These are phyloP conservation scores for Formicarius rufipectus DNA, from an alignment of 2,113 vertebrate species.

Conservation along the genomic window DNA sequence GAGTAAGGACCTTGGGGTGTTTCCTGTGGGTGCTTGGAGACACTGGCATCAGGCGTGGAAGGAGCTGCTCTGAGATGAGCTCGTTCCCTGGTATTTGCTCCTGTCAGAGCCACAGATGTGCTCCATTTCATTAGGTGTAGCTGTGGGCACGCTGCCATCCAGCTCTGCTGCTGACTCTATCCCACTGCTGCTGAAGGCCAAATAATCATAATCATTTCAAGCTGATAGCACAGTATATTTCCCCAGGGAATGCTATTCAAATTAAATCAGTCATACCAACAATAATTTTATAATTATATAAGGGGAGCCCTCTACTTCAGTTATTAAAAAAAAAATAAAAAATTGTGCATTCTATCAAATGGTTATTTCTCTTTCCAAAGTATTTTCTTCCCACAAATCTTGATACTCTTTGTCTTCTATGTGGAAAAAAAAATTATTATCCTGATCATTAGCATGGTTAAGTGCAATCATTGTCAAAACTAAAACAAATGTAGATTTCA, in stretches of 20 bases:
- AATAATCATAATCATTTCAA: constrained; percentile 72
- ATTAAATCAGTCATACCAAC: constrained; percentile 69
- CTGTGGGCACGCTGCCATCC: constrained; percentile 51
- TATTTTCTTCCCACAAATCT: not conserved
- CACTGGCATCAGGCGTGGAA: not conserved
- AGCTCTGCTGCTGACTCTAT: constrained; percentile 53
- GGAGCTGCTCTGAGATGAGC: not conserved
- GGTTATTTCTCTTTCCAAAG: not conserved
- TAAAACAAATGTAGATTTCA: not conserved
- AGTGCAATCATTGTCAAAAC: not conserved
- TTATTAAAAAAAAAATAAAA: not conserved
- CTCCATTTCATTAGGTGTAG: constrained; percentile 69
- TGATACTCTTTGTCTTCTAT: not conserved
- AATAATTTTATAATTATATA: constrained; percentile 63
- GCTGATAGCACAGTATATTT: constrained; percentile 61
- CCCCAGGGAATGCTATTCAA: constrained; percentile 59
- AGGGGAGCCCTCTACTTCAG: constrained; percentile 21
- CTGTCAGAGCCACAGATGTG: constrained; percentile 65
- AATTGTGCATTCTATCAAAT: not conserved
- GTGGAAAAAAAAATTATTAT: not conserved
- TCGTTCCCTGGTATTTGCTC: constrained; percentile 11
- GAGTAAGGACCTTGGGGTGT: not conserved
- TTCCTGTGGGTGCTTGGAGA: not conserved
- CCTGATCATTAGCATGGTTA: constrained; percentile 6
- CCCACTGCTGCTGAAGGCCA: constrained; percentile 64